These are phyloP conservation scores for Calosoma granatense DNA, from an alignment of 1,140 invertebrate genomes.

Conservation along the genomic window DNA sequence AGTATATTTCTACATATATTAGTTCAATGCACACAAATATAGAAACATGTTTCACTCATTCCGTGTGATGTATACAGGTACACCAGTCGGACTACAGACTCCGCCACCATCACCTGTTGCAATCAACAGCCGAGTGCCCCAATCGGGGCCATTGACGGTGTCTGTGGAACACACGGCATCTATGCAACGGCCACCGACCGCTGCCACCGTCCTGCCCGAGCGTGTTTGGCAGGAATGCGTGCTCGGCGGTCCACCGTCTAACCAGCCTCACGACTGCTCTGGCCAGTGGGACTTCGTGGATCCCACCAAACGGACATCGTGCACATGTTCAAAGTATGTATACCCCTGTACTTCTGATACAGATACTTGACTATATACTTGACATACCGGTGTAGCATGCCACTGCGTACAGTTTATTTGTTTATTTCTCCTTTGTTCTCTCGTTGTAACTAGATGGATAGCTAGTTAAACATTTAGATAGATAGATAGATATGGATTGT, in stretches of 20 bases:
- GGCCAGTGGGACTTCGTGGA: constrained; percentile 82
- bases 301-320: constrained; percentile 66
- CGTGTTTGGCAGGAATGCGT: constrained; percentile 67
- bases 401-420: too few relatives aligned
- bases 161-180: constrained; percentile 41
- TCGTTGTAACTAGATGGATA: too few relatives aligned
- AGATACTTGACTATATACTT: constrained; percentile 19
- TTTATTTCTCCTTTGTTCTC: too few relatives aligned
- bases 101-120: constrained; percentile 34
- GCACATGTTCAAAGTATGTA: constrained; percentile 67
- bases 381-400: constrained; percentile 21
- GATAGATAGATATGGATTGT: too few relatives aligned
- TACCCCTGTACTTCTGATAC: too few relatives aligned
- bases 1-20: background rate
- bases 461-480: too few relatives aligned
- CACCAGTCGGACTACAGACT: constrained; percentile 20
- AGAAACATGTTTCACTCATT: background rate
- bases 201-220: constrained; percentile 56
- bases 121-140: constrained; percentile 39
- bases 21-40: background rate
- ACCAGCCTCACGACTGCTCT: constrained; percentile 23
- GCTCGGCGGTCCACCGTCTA: constrained; percentile 38
- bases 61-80: background rate
- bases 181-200: constrained; percentile 40
- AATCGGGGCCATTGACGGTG: constrained; percentile 32